Percentiles rank a stretch among this genome's conserved stretches.
These are phyloP conservation scores for Ophioninae sp. DNA, from an alignment of 2,888 invertebrate genomes.

Conservation along the genomic window DNA sequence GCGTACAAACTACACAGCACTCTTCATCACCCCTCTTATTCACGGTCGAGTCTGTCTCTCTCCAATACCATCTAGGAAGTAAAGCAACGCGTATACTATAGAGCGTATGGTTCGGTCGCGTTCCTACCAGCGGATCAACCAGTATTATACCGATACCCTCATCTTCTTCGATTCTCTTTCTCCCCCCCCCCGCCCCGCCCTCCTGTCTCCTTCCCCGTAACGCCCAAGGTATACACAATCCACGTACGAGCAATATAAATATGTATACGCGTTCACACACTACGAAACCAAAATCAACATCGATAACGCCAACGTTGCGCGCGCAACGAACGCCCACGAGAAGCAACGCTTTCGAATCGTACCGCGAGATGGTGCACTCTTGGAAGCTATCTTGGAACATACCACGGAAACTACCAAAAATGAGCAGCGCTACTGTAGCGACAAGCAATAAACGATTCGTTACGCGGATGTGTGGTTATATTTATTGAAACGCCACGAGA, in stretches of 20 bases:
- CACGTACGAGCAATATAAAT: slow-evolving; percentile 3
- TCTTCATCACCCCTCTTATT: slow-evolving; percentile 29
- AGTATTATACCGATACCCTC: slow-evolving; percentile 24
- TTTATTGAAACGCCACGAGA: too few species aligned
- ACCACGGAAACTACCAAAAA: neutral
- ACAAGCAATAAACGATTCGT: slow-evolving; percentile 5
- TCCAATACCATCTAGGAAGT: neutral
- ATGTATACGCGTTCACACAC: slow-evolving; percentile 7
- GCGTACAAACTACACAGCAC: slow-evolving; percentile 44
- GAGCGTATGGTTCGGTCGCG: neutral
- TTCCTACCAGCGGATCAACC: slow-evolving; percentile 20
- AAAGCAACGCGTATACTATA: neutral
- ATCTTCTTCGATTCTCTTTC: slow-evolving; percentile 9
- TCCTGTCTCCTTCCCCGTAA: too few species aligned
- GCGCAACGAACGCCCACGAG: slow-evolving; percentile 66
- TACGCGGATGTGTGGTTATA: neutral
- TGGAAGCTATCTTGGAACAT: slow-evolving; percentile 20
- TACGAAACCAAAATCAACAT: slow-evolving; percentile 43
- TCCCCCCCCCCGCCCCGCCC: slow-evolving; percentile 36
- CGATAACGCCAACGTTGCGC: slow-evolving; percentile 66
- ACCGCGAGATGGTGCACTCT: slow-evolving; percentile 66
- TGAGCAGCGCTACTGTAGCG: slow-evolving; percentile 2
- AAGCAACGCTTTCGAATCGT: slow-evolving; percentile 51
- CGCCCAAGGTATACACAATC: slow-evolving; percentile 7
- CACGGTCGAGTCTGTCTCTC: slow-evolving; percentile 16